Percentiles rank a stretch among this genome's conserved stretches.
Conservation (phyloP, 30 jellyfish, hydroid and myxozoan genomes). For the Aurelia sp. region DNA sequence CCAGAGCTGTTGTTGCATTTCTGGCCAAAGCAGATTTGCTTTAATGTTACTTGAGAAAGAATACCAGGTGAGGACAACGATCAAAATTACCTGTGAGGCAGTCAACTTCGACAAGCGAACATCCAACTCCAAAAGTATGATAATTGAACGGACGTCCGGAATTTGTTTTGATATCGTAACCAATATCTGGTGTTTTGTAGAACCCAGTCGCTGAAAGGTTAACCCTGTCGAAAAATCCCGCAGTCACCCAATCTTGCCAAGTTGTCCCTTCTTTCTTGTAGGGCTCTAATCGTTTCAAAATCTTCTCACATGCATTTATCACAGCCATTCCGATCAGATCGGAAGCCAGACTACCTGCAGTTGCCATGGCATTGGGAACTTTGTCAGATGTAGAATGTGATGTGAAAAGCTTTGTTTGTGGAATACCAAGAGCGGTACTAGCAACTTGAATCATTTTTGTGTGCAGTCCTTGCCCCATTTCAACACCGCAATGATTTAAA, state of each 20-base stretch:
- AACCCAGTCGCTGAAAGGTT: slow-evolving; percentile 41
- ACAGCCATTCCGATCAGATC: slow-evolving; percentile 50
- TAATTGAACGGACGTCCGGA: slow-evolving; percentile 15
- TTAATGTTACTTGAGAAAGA: no score
- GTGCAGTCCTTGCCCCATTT: slow-evolving; percentile 59
- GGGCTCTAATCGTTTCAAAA: slow-evolving; percentile 29
- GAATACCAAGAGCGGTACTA: slow-evolving; percentile 19
- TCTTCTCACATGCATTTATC: slow-evolving; percentile 23
- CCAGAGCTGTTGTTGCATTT: no score
- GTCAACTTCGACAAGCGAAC: slow-evolving; percentile 44
- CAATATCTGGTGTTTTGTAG: slow-evolving; percentile 28
- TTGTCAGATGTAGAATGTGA: slow-evolving; percentile 22
- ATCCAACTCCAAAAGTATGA: slow-evolving; percentile 33
- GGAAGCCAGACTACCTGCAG: slow-evolving; percentile 20
- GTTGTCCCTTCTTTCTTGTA: slow-evolving; percentile 2
- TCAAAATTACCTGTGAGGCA: slow-evolving; percentile 30
- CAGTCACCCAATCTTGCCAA: slow-evolving; percentile 38
- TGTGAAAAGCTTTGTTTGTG: slow-evolving; percentile 3
- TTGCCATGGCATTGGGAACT: slow-evolving; percentile 12
- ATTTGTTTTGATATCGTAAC: slow-evolving; percentile 33
- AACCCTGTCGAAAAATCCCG: slow-evolving; percentile 27
- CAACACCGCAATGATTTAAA: slow-evolving; percentile 33
- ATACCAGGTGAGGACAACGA: no score
- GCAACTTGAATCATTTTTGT: slow-evolving; percentile 45
- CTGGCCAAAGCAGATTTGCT: no score